A percentile compares a stretch with the other conserved stretches of the same genome.
phyloP scores from a whole-genome alignment of 2,888 invertebrate genomes.

The Stratiomys singularior region DNA sequence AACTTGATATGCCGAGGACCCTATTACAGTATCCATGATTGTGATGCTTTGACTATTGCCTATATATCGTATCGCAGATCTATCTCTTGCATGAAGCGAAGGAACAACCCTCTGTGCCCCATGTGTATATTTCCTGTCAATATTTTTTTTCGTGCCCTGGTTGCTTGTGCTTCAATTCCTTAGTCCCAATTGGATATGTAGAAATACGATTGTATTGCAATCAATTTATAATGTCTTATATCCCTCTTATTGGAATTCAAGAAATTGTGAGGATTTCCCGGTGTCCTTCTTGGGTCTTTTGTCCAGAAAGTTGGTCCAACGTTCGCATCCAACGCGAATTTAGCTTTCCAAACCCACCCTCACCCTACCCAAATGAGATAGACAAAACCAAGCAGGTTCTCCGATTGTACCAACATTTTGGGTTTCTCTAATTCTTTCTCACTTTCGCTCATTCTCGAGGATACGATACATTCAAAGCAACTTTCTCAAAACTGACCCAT shows the following conservation, averaged over 20 bases:
- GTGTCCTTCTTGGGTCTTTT: constrained; percentile 12
- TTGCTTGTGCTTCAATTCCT: background rate
- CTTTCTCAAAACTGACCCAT: constrained; percentile 46
- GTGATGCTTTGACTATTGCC: constrained; percentile 12
- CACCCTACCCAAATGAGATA: background rate
- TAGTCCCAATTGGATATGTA: constrained; percentile 45
- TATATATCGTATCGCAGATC: background rate
- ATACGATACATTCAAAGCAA: constrained; percentile 28
- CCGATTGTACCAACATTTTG: constrained; percentile 10
- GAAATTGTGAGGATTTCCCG: constrained; percentile 27
- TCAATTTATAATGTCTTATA: constrained; percentile 50
- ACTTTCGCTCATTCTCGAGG: background rate
- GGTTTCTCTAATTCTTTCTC: too few species aligned
- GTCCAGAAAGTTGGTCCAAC: background rate
- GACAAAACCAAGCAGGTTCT: constrained; percentile 21
- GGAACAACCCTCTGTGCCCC: background rate
- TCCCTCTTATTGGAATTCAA: constrained; percentile 40
- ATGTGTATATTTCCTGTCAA: constrained; percentile 27
- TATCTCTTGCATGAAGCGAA: background rate
- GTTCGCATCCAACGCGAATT: background rate
- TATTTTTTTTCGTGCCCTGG: background rate
- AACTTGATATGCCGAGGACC: constrained; percentile 39
- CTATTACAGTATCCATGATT: constrained; percentile 37
- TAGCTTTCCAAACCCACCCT: background rate
- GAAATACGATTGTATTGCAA: constrained; percentile 50